Base-by-base conservation (phyloP, 2,113 vertebrate genomes). In the Trematomus loennbergii region DNA sequence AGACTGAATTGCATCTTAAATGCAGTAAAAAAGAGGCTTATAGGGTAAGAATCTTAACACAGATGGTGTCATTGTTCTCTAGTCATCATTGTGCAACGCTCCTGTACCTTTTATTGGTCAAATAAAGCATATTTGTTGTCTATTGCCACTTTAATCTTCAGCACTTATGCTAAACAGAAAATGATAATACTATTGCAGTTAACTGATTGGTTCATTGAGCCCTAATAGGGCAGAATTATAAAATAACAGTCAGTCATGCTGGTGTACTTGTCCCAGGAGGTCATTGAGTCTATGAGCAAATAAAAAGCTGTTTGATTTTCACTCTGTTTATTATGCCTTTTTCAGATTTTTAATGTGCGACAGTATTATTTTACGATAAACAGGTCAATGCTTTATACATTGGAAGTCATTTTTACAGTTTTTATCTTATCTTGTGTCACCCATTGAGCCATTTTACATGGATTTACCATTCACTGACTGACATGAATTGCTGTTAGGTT, bases 401-500 rank as follows among this genome's bases (percentile, higher is more conserved):
- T 17, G 36, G 29, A 74, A 40, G 10, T 8, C 12, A 29, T 65
- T 63, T 46, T 7, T 8, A 17, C 5, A 1, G 17, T n/a, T 40
- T 40, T 50, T 11, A n/a, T 49, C 12, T 20, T 48, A 1, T n/a
- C 8, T 63, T 50, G 75, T 72, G 46, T 71, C 33, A 65, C 36
- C 33, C 61, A 50, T 17, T 11, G 4, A 80, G 65, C 53, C 46
- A 66, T 67, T 70, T 75, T 53, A 72, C 15, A 46, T 29, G 6
- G 33, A 70, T 81, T 72, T 40, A 2, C 80, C 50, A 54, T 62
- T 40, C 6, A 2, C 0, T 54, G 8, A 46, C 72, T 52, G 72
- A 60, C n/a, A 70, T 33, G 54, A 79, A 89, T 75, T 57, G 61
- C 65, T 79, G 18, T 67, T 45, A 73, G 68, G 59, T 66, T 72